phyloP scores from a whole-genome alignment of 2,888 invertebrate species.

The Cryptophagus acutangulus region DNA sequence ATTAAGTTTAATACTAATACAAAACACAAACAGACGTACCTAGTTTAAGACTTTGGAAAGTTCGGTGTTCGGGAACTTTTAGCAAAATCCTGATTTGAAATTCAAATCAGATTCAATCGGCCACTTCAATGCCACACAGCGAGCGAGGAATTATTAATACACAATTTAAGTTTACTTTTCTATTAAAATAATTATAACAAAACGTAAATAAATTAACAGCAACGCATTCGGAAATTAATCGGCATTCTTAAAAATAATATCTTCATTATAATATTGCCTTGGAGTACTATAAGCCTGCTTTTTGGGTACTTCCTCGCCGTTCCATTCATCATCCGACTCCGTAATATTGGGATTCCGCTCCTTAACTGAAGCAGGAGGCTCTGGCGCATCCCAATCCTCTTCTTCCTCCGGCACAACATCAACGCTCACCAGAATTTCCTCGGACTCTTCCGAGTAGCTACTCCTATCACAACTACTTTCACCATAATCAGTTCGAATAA shows the following conservation, averaged over 20 bases:
- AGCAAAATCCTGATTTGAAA: background rate
- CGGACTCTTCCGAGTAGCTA: background rate
- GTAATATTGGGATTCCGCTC: constrained; percentile 22
- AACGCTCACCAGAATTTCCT: background rate
- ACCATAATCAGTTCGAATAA: too few species aligned
- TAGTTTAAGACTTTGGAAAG: constrained; percentile 1
- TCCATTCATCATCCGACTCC: constrained; percentile 29
- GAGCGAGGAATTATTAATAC: too few species aligned
- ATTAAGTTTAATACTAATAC: constrained; percentile 1
- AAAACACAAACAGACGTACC: background rate
- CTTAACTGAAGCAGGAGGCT: constrained; percentile 2
- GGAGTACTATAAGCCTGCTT: too few species aligned
- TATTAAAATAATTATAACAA: too few species aligned
- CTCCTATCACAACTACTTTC: too few species aligned
- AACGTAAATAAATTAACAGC: too few species aligned
- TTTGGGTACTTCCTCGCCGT: too few species aligned
- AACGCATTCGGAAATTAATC: too few species aligned
- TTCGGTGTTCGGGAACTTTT: constrained; percentile 2
- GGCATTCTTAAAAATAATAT: too few species aligned
- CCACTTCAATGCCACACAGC: too few species aligned
- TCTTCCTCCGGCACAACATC: constrained; percentile 3
- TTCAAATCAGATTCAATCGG: constrained; percentile 2
- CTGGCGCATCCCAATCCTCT: constrained; percentile 31
- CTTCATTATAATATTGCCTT: too few species aligned
- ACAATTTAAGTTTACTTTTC: too few species aligned